These are phyloP conservation scores for Oreotragus oreotragus DNA, from an alignment of 2,113 vertebrate genomes.

Conservation along the genomic window DNA sequence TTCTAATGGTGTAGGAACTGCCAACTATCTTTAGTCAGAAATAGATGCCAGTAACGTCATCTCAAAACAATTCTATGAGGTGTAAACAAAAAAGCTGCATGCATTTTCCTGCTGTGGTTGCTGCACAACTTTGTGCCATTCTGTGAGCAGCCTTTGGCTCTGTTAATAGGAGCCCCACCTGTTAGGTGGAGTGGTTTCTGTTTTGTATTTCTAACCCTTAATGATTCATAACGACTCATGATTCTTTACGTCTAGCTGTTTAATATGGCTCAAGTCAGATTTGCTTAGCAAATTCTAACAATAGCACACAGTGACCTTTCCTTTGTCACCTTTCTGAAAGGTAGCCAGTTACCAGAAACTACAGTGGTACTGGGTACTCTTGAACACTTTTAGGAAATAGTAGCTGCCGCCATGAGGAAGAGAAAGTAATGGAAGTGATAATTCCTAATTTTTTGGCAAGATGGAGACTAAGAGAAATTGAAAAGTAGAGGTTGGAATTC, in stretches of 20 bases:
- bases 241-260: background rate
- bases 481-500: background rate
- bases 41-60: background rate
- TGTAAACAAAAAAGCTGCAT: background rate
- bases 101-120: background rate
- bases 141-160: background rate
- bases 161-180: background rate
- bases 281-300: background rate
- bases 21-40: background rate
- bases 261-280: background rate
- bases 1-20: background rate
- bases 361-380: background rate
- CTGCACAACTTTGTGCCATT: background rate
- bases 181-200: background rate
- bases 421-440: background rate
- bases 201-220: background rate
- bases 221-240: background rate
- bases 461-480: background rate
- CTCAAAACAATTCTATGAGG: background rate
- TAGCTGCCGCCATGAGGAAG: background rate
- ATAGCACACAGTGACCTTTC: background rate
- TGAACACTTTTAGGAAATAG: background rate
- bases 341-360: background rate
- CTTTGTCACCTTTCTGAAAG: background rate
- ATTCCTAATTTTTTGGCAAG: background rate